Evolutionary conservation across 1,140 invertebrate species (phyloP), one percentile per base, ranked within the genome.

Genomic region (Piezodorus guildinii): DNA sequence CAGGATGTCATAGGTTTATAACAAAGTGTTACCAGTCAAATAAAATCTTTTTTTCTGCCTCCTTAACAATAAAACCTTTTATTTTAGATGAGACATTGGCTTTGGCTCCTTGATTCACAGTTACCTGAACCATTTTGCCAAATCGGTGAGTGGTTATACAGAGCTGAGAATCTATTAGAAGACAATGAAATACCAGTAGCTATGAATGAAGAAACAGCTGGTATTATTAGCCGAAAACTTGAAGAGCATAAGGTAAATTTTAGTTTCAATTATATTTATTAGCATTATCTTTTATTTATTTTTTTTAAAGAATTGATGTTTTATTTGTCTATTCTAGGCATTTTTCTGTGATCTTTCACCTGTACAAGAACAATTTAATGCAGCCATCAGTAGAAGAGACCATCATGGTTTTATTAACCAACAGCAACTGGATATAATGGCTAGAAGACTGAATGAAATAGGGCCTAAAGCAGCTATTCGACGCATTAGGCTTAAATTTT

Each of bases 61-160:
- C n/a, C n/a, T n/a, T n/a, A n/a, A n/a, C n/a, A n/a, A n/a, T n/a
- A n/a, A n/a, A n/a, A n/a, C n/a, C n/a, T n/a, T 39, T 39, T 39
- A 39, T 39, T 30, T 8, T 78, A 91, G 76, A 81, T 92, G 76
- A 79, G 85, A 67, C 81, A 85, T 71, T 94, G 91, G 91, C 80
- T 90, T 52, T 90, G 88, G 87, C 74, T 86, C 16, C 75, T 96
- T 66, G 93, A 97, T 73, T 83, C 86, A 0, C 79, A 80, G 63
- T 76, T 96, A 30, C 90, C 91, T 9, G 89, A 88, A 39, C 85
- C 88, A 70, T 85, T 96, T 56, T 85, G 86, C 49, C 78, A 84
- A 63, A 81, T 94, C 14, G 92, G 90, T n/a, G 86, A 89, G 72
- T 95, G 94, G 91, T 73, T 97, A 14, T 85, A 87, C 56, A 82